Percentiles rank a stretch among this genome's conserved stretches.
Conservation (phyloP, 2,797 vertebrate species). For the Salmo trutta region DNA sequence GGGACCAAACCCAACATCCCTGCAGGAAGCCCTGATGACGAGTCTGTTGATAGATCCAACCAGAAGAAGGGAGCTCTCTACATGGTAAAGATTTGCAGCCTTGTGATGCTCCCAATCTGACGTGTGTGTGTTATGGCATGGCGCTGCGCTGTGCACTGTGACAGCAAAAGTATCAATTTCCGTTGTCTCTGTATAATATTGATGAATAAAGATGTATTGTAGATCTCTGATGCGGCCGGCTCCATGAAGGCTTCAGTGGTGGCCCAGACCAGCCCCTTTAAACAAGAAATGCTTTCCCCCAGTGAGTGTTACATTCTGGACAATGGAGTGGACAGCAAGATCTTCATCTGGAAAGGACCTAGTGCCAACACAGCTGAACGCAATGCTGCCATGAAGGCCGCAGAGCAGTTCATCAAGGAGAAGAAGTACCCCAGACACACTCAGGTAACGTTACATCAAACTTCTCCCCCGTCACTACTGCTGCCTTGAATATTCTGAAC, state of each 20-base stretch:
- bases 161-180: not conserved
- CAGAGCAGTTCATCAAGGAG: slow-evolving; percentile 67
- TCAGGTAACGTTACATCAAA: slow-evolving; percentile 57
- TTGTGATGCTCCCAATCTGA: not conserved
- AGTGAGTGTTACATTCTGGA: slow-evolving; percentile 78
- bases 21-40: slow-evolving; percentile 46
- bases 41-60: slow-evolving; percentile 29
- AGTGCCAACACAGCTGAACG: slow-evolving; percentile 67
- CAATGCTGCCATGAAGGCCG: slow-evolving; percentile 55
- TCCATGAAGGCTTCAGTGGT: slow-evolving; percentile 60
- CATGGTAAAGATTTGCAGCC: slow-evolving; percentile 57
- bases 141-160: not conserved
- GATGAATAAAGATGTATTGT: not conserved
- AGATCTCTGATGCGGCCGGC: slow-evolving; percentile 76
- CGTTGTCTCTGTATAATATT: not conserved
- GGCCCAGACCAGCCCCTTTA: slow-evolving; percentile 67
- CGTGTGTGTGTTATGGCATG: not conserved
- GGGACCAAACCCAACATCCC: slow-evolving; percentile 66
- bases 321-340: slow-evolving; percentile 56
- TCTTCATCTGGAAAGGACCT: slow-evolving; percentile 80
- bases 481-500: no score
- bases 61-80: slow-evolving; percentile 60
- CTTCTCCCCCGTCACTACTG: not conserved
- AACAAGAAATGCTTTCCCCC: slow-evolving; percentile 64
- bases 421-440: slow-evolving; percentile 65